Evolutionary conservation across 2,797 vertebrate genomes (phyloP), one percentile per base, ranked within the genome.

Genomic region (Cyclopterus lumpus): DNA sequence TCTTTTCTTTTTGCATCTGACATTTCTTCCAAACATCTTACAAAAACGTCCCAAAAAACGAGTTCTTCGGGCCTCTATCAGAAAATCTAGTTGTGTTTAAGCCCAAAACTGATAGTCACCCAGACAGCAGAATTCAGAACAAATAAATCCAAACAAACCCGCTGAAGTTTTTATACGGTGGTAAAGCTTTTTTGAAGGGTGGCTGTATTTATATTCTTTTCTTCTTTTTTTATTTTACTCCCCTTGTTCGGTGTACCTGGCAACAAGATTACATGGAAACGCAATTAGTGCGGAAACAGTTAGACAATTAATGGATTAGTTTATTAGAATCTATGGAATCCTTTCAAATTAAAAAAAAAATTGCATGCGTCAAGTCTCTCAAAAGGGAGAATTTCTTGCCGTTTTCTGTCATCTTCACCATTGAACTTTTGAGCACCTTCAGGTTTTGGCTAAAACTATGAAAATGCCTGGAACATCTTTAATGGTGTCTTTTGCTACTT

Each of bases 131-230:
- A 67, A 58, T 70, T 68, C 64, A 72, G 57, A 67, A 32, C 34
- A 73, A 72, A 76, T 69, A 51, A 59, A 77, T 76, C 44, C 34
- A 60, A 69, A 60, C 28, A 68, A 76, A 68, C 48, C 38, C 7
- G 7, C 60, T 71, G 36, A 73, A 68, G 65, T 67, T 58, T 72
- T 73, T 32, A n/a, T 82, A 2, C 59, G n/a, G 44, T 54, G 34
- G 36, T n/a, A 32, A 62, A 61, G 49, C 42, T 30, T 42, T 75
- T 63, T 77, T 69, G 34, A 81, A 36, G 22, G 54, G 32, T 67
- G 79, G 78, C 66, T 14, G 73, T 16, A 2, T 26, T 57, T 68
- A n/a, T 28, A 2, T 28, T 28, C 28, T 28, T 28, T 22, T 22
- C 22, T 22, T 22, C 22, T 51, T 16, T 67, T 8, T 15, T 42